Evolutionary conservation across 1,140 invertebrate species (phyloP).

Genomic region (Drosophila sp.): DNA sequence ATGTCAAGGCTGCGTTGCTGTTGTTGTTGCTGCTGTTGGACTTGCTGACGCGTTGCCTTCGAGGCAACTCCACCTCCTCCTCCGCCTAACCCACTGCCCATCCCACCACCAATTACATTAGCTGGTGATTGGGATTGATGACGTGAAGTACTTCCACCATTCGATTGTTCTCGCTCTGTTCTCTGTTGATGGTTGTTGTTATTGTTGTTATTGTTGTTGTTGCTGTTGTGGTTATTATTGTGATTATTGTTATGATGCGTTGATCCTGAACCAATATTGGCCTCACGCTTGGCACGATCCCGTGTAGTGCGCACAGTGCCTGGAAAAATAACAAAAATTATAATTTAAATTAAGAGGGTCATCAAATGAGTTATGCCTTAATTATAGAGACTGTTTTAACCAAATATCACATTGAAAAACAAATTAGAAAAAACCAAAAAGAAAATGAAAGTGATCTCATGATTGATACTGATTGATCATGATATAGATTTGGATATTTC

Average conservation of each 20-base stretch:
- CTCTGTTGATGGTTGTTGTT: constrained; percentile 35
- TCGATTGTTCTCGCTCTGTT: constrained; percentile 45
- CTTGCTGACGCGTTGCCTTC: constrained; percentile 58
- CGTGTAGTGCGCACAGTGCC: constrained; percentile 78
- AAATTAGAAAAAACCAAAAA: background rate
- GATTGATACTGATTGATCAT: constrained; percentile 28
- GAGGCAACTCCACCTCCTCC: constrained; percentile 23
- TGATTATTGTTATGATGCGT: constrained; percentile 54
- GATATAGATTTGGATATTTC: constrained; percentile 3
- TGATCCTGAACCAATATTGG: constrained; percentile 69
- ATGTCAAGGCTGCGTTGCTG: constrained; percentile 69
- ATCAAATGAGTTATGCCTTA: background rate
- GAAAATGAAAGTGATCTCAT: constrained; percentile 16
- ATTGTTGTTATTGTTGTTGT: constrained; percentile 52
- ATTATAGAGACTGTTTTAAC: background rate
- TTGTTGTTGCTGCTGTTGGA: constrained; percentile 37
- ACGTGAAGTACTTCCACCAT: constrained; percentile 41
- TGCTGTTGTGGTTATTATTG: constrained; percentile 44
- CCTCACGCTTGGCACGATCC: constrained; percentile 82
- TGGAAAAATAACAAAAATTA: constrained; percentile 24
- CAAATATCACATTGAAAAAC: background rate
- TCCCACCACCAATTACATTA: constrained; percentile 47
- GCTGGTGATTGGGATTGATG: constrained; percentile 66
- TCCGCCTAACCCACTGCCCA: constrained; percentile 23
- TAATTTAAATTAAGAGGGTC: background rate